Percentiles rank a stretch among this genome's conserved stretches.
Evolutionary conservation across 2,888 invertebrate genomes (phyloP).

Genomic region (Mimas tiliae): DNA sequence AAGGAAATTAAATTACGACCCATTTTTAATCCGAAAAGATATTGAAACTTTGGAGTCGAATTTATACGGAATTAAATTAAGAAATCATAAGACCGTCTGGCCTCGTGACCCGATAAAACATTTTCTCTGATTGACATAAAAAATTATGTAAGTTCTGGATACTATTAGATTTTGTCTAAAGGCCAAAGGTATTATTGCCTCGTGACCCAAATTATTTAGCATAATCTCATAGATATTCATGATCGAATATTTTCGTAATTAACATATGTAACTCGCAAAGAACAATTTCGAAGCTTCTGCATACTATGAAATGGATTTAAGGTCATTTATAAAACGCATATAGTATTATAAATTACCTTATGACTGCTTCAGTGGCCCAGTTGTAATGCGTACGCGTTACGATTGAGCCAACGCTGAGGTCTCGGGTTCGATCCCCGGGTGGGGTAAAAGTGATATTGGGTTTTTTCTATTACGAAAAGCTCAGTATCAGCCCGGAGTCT

Average conservation of each 20-base stretch:
- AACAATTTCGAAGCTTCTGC: too few species aligned
- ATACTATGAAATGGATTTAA: too few species aligned
- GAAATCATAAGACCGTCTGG: slow-evolving; percentile 24
- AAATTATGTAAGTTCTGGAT: neutral
- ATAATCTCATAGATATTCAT: neutral
- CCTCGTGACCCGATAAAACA: slow-evolving; percentile 1
- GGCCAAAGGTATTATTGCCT: neutral
- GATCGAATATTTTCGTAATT: neutral
- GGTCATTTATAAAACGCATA: too few species aligned
- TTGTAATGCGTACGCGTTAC: too few species aligned
- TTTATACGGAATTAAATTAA: slow-evolving; percentile 45
- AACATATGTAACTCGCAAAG: too few species aligned
- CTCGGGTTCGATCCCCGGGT: too few species aligned
- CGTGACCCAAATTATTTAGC: neutral
- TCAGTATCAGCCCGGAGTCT: too few species aligned
- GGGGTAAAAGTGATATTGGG: too few species aligned
- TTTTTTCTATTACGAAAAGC: too few species aligned
- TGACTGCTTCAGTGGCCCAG: too few species aligned
- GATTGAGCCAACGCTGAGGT: too few species aligned
- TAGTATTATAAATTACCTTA: too few species aligned
- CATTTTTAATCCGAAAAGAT: slow-evolving; percentile 38
- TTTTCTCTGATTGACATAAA: slow-evolving; percentile 2
- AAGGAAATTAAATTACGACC: slow-evolving; percentile 43
- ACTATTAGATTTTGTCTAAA: neutral
- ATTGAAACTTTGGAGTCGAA: slow-evolving; percentile 38